Evolutionary conservation across 2,797 vertebrate species (phyloP).

Genomic region (Acanthurus leucopareius): DNA sequence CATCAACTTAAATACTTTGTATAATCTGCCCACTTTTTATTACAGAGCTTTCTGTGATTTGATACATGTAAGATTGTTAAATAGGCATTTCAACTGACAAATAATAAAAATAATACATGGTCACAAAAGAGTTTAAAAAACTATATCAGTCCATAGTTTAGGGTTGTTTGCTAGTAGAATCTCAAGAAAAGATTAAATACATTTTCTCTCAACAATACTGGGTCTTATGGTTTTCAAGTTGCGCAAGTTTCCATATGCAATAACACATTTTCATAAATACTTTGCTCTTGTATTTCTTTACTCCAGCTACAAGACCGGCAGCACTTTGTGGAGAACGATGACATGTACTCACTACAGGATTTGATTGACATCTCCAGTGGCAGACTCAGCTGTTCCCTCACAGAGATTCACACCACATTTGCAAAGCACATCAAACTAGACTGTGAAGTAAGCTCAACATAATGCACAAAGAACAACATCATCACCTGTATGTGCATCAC

Average conservation of each 20-base stretch:
- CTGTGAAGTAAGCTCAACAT: slow-evolving; percentile 89
- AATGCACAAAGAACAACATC: slow-evolving; percentile 10
- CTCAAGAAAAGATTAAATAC: background rate
- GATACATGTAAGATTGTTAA: background rate
- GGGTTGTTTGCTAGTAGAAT: background rate
- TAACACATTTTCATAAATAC: background rate
- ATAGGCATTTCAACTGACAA: background rate
- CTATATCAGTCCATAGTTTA: background rate
- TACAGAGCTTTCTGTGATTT: background rate
- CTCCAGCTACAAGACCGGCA: slow-evolving; percentile 95
- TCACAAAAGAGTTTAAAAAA: background rate
- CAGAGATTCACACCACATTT: slow-evolving; percentile 96
- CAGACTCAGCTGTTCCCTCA: slow-evolving; percentile 93
- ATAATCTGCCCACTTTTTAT: background rate
- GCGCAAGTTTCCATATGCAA: background rate
- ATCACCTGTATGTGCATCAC: background rate
- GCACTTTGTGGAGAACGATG: slow-evolving; percentile 98
- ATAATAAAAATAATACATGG: background rate
- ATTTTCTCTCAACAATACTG: background rate
- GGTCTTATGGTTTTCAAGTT: background rate
- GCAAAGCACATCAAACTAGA: slow-evolving; percentile 99
- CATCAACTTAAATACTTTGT: background rate
- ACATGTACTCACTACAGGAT: slow-evolving; percentile 99
- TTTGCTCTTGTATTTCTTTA: slow-evolving; percentile 8
- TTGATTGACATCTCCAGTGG: slow-evolving; percentile 93